phyloP scores from a whole-genome alignment of 1,140 invertebrate species.

The Solenopsis invicta region DNA sequence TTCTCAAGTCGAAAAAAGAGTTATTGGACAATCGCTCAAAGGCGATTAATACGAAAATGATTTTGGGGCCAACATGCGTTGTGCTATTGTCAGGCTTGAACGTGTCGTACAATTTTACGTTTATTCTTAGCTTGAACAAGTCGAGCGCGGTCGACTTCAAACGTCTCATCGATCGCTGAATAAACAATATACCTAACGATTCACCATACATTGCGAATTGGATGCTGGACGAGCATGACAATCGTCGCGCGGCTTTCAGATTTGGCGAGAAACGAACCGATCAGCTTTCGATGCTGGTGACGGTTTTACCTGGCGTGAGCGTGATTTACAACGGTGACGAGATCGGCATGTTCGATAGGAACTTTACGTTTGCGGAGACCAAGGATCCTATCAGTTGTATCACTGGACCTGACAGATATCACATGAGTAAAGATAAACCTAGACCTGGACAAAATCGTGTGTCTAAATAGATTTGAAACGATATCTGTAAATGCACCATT shows the following conservation, averaged over 20 bases:
- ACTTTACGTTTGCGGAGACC: conserved; percentile 86
- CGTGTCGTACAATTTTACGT: conserved; percentile 89
- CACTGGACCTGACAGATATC: conserved; percentile 78
- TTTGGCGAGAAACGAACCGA: conserved; percentile 89
- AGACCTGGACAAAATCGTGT: conserved; percentile 3
- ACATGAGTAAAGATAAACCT: background rate
- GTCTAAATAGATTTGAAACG: background rate
- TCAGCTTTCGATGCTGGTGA: conserved; percentile 90
- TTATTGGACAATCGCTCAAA: conserved; percentile 70
- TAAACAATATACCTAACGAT: conserved; percentile 86
- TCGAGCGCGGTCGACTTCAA: conserved; percentile 88
- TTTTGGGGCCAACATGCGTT: conserved; percentile 89
- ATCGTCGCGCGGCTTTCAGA: conserved; percentile 81
- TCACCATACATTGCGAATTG: conserved; percentile 87
- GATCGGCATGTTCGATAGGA: conserved; percentile 90
- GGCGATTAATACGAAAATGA: conserved; percentile 78
- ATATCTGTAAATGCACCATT: background rate
- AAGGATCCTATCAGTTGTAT: conserved; percentile 86
- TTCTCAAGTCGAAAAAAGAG: conserved; percentile 79
- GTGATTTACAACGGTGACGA: conserved; percentile 94
- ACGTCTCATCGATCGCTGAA: conserved; percentile 87
- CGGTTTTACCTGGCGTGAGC: conserved; percentile 90
- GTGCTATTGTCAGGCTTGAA: conserved; percentile 86
- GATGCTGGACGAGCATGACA: conserved; percentile 86
- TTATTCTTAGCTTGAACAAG: conserved; percentile 86